Evolutionary conservation across 2,113 vertebrate genomes (phyloP).

Genomic region (Turdus rufiventris): DNA sequence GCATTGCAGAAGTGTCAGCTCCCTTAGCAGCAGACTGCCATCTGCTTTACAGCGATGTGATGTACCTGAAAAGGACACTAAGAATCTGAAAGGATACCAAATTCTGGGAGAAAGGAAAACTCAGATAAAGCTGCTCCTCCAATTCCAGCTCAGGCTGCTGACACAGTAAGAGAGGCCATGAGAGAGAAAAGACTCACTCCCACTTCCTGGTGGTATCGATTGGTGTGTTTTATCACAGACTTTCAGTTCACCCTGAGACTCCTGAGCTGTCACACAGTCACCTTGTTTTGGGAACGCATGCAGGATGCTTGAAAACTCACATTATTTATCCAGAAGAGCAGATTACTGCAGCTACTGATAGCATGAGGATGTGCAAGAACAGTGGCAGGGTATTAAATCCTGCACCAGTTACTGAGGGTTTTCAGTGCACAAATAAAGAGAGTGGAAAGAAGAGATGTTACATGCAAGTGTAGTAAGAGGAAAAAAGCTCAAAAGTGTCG

Average conservation of each 20-base stretch:
- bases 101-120: neutral
- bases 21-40: neutral
- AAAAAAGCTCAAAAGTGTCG: neutral
- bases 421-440: neutral
- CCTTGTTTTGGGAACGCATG: neutral
- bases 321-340: neutral
- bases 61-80: neutral
- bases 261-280: neutral
- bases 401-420: neutral
- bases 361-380: neutral
- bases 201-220: fast-evolving
- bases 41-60: neutral
- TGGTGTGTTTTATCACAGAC: neutral
- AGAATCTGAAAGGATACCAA: neutral
- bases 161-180: neutral
- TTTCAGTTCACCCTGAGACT: neutral
- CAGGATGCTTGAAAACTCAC: neutral
- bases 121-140: neutral
- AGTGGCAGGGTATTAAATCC: neutral
- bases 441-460: neutral
- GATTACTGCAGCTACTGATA: neutral
- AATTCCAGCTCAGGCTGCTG: neutral
- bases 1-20: neutral
- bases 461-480: neutral
- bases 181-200: neutral